phyloP scores from a whole-genome alignment of 2,797 vertebrate genomes.

The Schizothorax lantsangensis region DNA sequence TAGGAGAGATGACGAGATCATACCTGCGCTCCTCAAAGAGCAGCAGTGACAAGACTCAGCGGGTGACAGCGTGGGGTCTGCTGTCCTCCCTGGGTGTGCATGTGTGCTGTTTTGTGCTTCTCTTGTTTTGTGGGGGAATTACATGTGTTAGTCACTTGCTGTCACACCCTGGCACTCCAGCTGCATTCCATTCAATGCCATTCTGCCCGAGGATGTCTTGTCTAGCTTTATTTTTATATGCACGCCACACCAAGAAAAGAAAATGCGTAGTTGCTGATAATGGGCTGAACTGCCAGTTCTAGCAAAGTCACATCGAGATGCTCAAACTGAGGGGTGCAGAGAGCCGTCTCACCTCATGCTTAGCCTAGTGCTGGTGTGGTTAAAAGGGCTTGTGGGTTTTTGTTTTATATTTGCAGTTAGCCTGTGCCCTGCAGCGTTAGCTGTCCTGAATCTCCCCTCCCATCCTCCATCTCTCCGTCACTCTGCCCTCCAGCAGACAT shows the following conservation, averaged over 20 bases:
- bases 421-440: constrained; percentile 9
- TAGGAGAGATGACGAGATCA: constrained; percentile 1
- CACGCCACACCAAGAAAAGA: not conserved
- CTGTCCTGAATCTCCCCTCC: constrained; percentile 47
- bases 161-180: not conserved
- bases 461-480: constrained; percentile 13
- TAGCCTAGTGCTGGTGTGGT: constrained; percentile 4
- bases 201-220: not conserved
- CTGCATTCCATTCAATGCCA: constrained; percentile 6
- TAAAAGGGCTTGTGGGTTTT: constrained; percentile 22
- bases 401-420: constrained; percentile 9
- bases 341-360: not conserved
- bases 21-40: constrained; percentile 7
- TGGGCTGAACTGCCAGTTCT: not conserved
- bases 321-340: not conserved
- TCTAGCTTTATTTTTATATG: constrained; percentile 16
- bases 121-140: constrained; percentile 12
- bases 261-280: constrained; percentile 13
- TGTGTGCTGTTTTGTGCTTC: not conserved
- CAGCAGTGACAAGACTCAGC: constrained; percentile 8
- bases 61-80: not conserved
- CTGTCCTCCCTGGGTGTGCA: constrained; percentile 8
- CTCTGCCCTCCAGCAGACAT: constrained; percentile 36
- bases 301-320: not conserved
- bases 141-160: constrained; percentile 17